Percentiles rank a stretch among this genome's conserved stretches.
Conservation (phyloP, 2,888 invertebrate genomes). For the Coenonympha glycerion region DNA sequence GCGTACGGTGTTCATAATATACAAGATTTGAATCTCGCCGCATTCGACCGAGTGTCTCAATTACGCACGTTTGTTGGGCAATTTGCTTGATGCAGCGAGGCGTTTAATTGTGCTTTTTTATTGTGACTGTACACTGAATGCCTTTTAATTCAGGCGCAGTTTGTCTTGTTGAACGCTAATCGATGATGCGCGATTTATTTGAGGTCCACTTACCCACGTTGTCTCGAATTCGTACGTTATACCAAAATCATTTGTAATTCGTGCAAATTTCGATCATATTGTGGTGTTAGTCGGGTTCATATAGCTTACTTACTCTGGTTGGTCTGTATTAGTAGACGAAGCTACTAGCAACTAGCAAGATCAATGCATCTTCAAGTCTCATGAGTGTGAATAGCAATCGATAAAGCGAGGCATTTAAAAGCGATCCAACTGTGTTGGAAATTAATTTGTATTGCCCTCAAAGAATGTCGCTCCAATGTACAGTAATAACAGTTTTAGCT, state of each 20-base stretch:
- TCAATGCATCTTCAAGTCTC: background rate
- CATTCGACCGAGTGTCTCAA: slow-evolving; percentile 58
- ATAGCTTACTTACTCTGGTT: too few species aligned
- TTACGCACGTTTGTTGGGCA: slow-evolving; percentile 57
- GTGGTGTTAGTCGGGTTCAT: too few species aligned
- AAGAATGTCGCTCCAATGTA: slow-evolving; percentile 6
- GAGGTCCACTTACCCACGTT: background rate
- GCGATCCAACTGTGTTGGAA: background rate
- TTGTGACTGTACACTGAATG: slow-evolving; percentile 13
- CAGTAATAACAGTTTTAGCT: slow-evolving; percentile 2
- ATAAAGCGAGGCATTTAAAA: background rate
- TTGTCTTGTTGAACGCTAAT: slow-evolving; percentile 1
- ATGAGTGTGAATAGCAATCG: background rate
- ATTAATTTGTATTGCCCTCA: slow-evolving; percentile 6
- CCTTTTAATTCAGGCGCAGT: slow-evolving; percentile 6
- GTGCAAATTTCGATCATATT: too few species aligned
- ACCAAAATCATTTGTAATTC: too few species aligned
- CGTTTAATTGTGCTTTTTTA: slow-evolving; percentile 24
- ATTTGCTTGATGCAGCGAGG: slow-evolving; percentile 39
- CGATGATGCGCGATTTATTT: background rate
- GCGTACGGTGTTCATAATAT: slow-evolving; percentile 33
- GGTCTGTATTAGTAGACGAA: too few species aligned
- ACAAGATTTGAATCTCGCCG: slow-evolving; percentile 46
- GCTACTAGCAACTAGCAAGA: too few species aligned
- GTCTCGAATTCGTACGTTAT: too few species aligned